Conservation (phyloP, 2,113 vertebrate species). For the mouse (Mus musculus) region DNA sequence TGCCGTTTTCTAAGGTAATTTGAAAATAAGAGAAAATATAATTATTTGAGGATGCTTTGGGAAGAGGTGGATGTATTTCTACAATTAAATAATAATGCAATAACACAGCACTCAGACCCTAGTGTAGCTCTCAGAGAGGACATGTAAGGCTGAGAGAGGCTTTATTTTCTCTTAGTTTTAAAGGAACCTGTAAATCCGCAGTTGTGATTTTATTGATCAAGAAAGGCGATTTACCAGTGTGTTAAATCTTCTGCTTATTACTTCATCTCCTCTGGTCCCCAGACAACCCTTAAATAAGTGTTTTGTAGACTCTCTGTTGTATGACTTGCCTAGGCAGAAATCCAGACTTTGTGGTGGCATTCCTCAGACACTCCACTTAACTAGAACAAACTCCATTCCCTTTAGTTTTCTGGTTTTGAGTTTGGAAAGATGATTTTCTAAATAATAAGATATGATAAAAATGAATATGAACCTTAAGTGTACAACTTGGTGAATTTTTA, state of each 20-base stretch:
- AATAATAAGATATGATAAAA: background rate
- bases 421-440: conserved; percentile 11
- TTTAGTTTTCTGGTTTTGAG: background rate
- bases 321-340: background rate
- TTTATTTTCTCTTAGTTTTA: conserved; percentile 41
- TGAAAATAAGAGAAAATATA: conserved; percentile 74
- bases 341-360: background rate
- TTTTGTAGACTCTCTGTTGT: conserved; percentile 22
- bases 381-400: background rate
- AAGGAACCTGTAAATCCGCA: conserved; percentile 15
- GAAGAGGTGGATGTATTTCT: conserved; percentile 72
- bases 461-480: background rate
- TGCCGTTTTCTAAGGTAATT: conserved; percentile 71
- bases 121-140: background rate
- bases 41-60: conserved; percentile 73
- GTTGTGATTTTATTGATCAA: conserved; percentile 51
- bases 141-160: conserved; percentile 16
- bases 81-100: conserved; percentile 73
- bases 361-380: background rate
- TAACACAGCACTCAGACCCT: conserved; percentile 34
- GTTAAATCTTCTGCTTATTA: conserved; percentile 41
- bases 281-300: conserved; percentile 39
- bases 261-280: conserved; percentile 36
- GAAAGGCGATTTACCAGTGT: conserved; percentile 46
- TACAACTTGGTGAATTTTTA: background rate